Evolutionary conservation across 1,140 invertebrate species (phyloP).

Genomic region (Octopus sinensis): DNA sequence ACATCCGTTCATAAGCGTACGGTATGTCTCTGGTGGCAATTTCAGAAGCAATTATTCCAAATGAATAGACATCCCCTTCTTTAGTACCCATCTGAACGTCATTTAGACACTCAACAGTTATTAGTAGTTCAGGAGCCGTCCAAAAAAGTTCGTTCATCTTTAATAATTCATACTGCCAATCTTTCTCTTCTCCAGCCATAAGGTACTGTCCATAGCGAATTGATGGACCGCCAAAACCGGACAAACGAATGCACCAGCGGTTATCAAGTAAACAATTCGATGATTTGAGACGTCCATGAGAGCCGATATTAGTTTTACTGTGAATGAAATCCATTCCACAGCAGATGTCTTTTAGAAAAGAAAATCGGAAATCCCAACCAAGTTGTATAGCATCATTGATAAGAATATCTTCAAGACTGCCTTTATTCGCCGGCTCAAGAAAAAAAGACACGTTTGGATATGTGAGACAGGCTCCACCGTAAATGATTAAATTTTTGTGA

Average conservation of each 20-base stretch:
- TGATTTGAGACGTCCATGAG: conserved; percentile 90
- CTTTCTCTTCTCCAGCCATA: not conserved
- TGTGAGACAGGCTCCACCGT: conserved; percentile 33
- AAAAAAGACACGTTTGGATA: conserved; percentile 31
- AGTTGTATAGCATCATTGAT: conserved; percentile 85
- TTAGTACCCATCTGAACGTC: conserved; percentile 65
- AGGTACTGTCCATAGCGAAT: conserved; percentile 4
- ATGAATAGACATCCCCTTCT: conserved; percentile 87
- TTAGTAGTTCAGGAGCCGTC: conserved; percentile 86
- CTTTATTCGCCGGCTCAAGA: conserved; percentile 58
- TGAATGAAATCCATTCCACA: not conserved
- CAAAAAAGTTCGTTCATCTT: conserved; percentile 63
- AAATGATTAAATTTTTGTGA: conserved; percentile 32
- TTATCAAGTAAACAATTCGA: conserved; percentile 96
- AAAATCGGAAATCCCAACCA: conserved; percentile 88
- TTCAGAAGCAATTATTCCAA: conserved; percentile 32
- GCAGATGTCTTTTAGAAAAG: conserved; percentile 82
- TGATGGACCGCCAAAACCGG: conserved; percentile 78
- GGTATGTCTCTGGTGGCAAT: conserved; percentile 31
- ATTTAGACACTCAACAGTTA: conserved; percentile 53
- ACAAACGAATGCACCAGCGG: conserved; percentile 91
- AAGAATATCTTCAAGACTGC: conserved; percentile 65
- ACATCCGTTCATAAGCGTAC: conserved; percentile 23
- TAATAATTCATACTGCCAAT: not conserved
- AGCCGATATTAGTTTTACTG: conserved; percentile 71